Evolutionary conservation across 2,797 vertebrate species (phyloP), one percentile per base, ranked within the genome.

Genomic region (Myotis vivesi): DNA sequence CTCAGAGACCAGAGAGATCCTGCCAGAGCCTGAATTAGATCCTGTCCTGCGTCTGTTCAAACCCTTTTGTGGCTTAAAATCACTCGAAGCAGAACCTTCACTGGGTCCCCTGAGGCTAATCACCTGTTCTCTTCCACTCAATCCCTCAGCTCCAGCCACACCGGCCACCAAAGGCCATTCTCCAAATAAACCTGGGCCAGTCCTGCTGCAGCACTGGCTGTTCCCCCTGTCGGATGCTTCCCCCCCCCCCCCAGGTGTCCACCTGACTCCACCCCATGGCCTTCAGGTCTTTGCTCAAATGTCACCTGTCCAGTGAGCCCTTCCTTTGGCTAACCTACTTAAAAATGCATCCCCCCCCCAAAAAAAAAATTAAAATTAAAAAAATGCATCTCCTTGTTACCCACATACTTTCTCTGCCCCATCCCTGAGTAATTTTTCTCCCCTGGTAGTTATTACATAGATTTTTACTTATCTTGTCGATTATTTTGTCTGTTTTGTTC

Each of bases 401-500:
- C 12, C 46, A 41, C 8, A 17, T 22, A 20, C 59, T 68, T 51
- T 41, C 36, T 46, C 23, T 77, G 20, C 17, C 41, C 64, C 28
- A 28, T 11, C n/a, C 33, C 77, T 49, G 11, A 2, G 0, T 68
- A n/a, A 46, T 57, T 55, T 66, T 69, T 44, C 86, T 91, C 23
- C 33, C 62, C 77, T 36, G 9, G 25, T 55, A 28, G 22, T 20
- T 53, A 68, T 66, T 23, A 23, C 3, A 2, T 38, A 20, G 59
- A 19, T 82, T 30, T 57, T 57, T 19, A 76, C 79, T 84, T 83
- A 41, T 16, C 25, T 13, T 62, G 15, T n/a, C 62, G 62, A 11
- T 13, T 53, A 23, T 77, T 77, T 59, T 71, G 44, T 46, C 66
- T 86, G 16, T 49, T 89, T 69, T 71, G 75, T 64, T 83, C 57